Conservation (phyloP, 2,888 invertebrate species). For the Prenolepis imparis region DNA sequence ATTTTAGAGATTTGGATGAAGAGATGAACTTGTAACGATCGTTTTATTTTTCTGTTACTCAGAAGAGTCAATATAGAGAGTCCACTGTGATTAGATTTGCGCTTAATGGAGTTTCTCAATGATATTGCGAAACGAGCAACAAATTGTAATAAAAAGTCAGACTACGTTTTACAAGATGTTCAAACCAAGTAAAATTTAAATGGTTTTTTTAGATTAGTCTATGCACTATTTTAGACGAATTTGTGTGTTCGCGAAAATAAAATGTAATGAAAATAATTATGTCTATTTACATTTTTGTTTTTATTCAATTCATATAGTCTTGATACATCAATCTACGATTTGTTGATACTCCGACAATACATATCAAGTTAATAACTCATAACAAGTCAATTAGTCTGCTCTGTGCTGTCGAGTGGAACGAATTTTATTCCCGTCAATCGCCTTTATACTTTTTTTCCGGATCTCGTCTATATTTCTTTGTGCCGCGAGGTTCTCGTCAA, state of each 20-base stretch:
- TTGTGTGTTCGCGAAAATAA: neutral
- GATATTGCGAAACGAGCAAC: neutral
- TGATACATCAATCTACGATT: neutral
- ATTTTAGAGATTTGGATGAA: neutral
- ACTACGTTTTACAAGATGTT: neutral
- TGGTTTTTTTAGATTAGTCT: neutral
- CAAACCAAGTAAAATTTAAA: neutral
- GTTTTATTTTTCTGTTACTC: slow-evolving; percentile 22
- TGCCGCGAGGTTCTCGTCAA: too few relatives aligned
- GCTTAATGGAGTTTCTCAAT: slow-evolving; percentile 11
- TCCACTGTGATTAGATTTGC: neutral
- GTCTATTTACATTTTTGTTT: neutral
- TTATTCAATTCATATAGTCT: neutral
- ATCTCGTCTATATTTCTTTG: neutral
- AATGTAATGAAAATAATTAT: neutral
- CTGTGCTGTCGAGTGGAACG: neutral
- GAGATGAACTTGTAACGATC: slow-evolving; percentile 18
- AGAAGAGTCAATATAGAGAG: slow-evolving; percentile 9
- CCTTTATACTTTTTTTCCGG: neutral
- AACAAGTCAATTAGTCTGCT: neutral
- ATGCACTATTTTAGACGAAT: neutral
- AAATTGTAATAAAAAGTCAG: neutral
- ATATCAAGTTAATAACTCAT: neutral
- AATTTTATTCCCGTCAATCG: neutral
- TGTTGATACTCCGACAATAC: neutral